Conservation (phyloP, 2,888 invertebrate genomes). For the Philaethria dido region DNA sequence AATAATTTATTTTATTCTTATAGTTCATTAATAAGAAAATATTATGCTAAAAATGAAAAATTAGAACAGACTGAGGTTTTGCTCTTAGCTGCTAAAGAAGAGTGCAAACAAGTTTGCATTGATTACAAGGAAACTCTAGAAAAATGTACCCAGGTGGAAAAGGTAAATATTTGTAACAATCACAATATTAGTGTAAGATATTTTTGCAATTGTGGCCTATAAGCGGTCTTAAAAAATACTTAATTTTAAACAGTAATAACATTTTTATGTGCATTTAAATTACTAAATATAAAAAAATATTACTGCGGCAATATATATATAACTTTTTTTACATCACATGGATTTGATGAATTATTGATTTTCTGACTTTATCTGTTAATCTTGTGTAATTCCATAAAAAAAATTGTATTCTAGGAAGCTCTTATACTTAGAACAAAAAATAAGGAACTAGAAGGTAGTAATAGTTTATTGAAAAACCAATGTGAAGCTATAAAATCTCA, state of each 20-base stretch:
- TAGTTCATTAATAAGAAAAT: constrained; percentile 59
- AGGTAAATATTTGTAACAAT: constrained; percentile 52
- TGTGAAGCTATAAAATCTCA: constrained; percentile 57
- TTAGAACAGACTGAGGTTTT: constrained; percentile 53
- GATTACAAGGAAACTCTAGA: constrained; percentile 58
- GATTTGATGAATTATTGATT: not conserved
- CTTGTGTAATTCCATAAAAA: not conserved
- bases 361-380: not conserved
- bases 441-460: constrained; percentile 41
- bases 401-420: constrained; percentile 54
- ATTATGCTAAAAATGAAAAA: constrained; percentile 51
- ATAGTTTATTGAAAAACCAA: constrained; percentile 43
- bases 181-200: not conserved
- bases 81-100: constrained; percentile 56
- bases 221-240: no score
- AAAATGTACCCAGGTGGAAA: constrained; percentile 55
- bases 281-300: no score
- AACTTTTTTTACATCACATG: no score
- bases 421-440: constrained; percentile 45
- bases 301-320: no score
- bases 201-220: no score
- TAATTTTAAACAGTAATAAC: no score
- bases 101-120: constrained; percentile 60
- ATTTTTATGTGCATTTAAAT: no score
- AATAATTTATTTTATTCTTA: constrained; percentile 37